phyloP scores from a whole-genome alignment of 1,140 invertebrate species.

The Leptinotarsa undecemlineata region DNA sequence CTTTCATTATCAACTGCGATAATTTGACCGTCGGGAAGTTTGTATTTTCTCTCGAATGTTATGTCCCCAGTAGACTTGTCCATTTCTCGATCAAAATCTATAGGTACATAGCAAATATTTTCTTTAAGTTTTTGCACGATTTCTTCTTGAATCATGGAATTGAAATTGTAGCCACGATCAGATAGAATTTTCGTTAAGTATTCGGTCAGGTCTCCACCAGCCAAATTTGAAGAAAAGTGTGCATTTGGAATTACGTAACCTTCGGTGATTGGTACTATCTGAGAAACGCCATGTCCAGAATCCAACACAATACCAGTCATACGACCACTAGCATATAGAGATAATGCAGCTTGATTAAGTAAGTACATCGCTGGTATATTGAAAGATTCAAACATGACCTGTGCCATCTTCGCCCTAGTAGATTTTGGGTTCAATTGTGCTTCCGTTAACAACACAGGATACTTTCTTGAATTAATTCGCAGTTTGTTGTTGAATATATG shows the following conservation, averaged over 20 bases:
- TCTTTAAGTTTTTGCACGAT: conserved; percentile 94
- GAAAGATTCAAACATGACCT: conserved; percentile 79
- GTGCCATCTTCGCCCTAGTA: conserved; percentile 80
- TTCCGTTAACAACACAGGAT: conserved; percentile 89
- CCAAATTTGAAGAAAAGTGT: conserved; percentile 84
- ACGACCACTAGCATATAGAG: conserved; percentile 88
- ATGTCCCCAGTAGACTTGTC: conserved; percentile 84
- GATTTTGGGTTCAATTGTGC: conserved; percentile 91
- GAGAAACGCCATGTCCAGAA: conserved; percentile 86
- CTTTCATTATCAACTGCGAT: conserved; percentile 93
- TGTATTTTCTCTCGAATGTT: conserved; percentile 81
- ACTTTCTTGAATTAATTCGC: conserved; percentile 90
- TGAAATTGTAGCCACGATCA: conserved; percentile 81
- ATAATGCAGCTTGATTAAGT: conserved; percentile 83
- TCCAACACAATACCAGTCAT: conserved; percentile 90
- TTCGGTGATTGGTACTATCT: conserved; percentile 90
- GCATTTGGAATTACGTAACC: conserved; percentile 86
- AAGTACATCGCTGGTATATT: conserved; percentile 88
- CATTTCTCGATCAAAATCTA: conserved; percentile 96
- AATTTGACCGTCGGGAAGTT: conserved; percentile 72
- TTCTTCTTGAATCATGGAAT: conserved; percentile 83
- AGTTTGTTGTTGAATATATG: conserved; percentile 95
- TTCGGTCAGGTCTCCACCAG: conserved; percentile 85
- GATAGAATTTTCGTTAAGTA: conserved; percentile 92
- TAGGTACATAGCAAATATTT: conserved; percentile 88